A percentile compares a stretch with the other conserved stretches of the same genome.
Conservation (phyloP, 1,140 invertebrate species). For the Wiebesia pumilae region DNA sequence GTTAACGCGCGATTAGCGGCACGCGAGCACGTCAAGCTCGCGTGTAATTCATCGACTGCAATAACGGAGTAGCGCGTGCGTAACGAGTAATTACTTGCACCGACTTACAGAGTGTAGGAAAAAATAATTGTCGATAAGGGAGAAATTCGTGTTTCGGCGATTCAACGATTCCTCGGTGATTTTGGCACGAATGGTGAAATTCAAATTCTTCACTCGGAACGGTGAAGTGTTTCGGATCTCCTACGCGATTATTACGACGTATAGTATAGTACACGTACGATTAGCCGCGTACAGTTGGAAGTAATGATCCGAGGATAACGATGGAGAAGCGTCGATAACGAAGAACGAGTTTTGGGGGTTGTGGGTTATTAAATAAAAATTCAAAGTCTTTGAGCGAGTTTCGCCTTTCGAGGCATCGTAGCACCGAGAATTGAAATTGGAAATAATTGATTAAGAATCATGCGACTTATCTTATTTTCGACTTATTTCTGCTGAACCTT, state of each 20-base stretch:
- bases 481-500: too few relatives aligned
- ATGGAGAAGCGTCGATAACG: neutral
- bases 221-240: neutral
- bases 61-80: slow-evolving; percentile 4
- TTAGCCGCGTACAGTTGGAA: too few relatives aligned
- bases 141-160: neutral
- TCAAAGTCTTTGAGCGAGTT: neutral
- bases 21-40: neutral
- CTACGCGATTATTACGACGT: too few relatives aligned
- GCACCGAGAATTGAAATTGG: neutral
- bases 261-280: too few relatives aligned
- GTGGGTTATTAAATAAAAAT: neutral
- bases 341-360: neutral
- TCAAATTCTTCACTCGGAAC: neutral
- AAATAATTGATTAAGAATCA: too few relatives aligned
- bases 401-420: neutral
- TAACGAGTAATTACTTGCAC: slow-evolving; percentile 37
- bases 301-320: too few relatives aligned
- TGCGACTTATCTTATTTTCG: too few relatives aligned
- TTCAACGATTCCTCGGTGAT: neutral
- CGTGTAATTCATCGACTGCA: slow-evolving; percentile 10
- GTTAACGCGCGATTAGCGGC: neutral
- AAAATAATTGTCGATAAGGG: neutral
- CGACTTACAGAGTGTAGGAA: neutral
- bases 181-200: neutral